Percentiles rank a stretch among this genome's conserved stretches.
phyloP scores from a whole-genome alignment of 1,140 invertebrate genomes.

The Achroia grisella region DNA sequence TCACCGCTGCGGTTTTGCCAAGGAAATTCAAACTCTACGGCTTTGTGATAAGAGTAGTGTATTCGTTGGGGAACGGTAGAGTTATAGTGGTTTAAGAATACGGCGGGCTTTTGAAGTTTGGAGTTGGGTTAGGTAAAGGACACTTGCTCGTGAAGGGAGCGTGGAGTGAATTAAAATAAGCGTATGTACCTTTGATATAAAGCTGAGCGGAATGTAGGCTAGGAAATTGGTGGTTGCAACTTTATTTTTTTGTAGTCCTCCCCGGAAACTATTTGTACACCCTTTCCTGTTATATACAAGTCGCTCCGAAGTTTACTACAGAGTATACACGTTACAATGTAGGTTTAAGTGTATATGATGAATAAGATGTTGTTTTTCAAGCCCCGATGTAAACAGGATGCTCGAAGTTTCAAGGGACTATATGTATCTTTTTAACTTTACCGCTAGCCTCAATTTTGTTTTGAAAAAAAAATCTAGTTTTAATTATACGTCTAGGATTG shows the following conservation, averaged over 20 bases:
- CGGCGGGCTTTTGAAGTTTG: conserved; percentile 35
- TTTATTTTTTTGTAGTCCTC: background rate
- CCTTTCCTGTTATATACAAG: no score
- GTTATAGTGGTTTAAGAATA: conserved; percentile 7
- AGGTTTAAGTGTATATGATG: no score
- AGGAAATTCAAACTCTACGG: conserved; percentile 4
- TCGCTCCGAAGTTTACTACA: no score
- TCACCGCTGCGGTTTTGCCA: background rate
- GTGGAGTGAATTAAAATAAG: conserved; percentile 21
- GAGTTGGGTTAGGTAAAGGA: conserved; percentile 35
- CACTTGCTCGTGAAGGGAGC: conserved; percentile 25
- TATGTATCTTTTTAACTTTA: no score
- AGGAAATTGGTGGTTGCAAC: background rate
- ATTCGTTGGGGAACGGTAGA: background rate
- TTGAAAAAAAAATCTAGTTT: no score
- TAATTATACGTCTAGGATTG: no score
- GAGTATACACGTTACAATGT: no score
- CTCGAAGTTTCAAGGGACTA: no score
- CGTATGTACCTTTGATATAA: conserved; percentile 6
- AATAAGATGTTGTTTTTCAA: no score
- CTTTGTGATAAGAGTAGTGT: background rate
- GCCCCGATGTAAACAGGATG: no score
- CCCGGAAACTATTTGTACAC: no score
- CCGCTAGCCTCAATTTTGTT: no score
- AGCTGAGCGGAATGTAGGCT: background rate